Evolutionary conservation across 2,888 invertebrate genomes (phyloP).

Genomic region (Rhingia campestris): DNA sequence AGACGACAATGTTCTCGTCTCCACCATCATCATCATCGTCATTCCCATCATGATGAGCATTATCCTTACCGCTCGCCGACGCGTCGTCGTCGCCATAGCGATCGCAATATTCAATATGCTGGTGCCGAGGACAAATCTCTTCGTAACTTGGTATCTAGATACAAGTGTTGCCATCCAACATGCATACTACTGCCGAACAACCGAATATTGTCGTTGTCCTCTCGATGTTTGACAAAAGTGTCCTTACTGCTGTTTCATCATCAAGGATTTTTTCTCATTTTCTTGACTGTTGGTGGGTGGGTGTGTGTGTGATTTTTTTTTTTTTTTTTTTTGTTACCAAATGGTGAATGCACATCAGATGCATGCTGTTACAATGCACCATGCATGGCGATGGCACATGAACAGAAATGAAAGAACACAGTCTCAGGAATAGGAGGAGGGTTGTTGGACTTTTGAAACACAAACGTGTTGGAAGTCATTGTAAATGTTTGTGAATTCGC

Average conservation of each 20-base stretch:
- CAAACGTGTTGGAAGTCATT: no score
- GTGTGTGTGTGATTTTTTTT: neutral
- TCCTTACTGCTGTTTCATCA: constrained; percentile 30
- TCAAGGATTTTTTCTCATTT: constrained; percentile 15
- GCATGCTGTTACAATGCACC: constrained; percentile 2
- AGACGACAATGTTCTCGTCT: constrained; percentile 14
- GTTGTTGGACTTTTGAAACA: no score
- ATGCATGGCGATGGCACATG: neutral
- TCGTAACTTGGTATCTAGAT: constrained; percentile 18
- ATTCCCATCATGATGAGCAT: constrained; percentile 28
- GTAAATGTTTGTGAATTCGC: no score
- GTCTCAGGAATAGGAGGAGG: no score
- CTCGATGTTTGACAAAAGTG: constrained; percentile 36
- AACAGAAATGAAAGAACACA: no score
- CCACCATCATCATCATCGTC: constrained; percentile 10
- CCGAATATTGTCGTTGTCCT: constrained; percentile 39
- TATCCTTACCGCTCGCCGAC: neutral
- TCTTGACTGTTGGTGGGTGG: neutral
- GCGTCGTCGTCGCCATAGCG: constrained; percentile 5
- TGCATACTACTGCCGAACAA: neutral
- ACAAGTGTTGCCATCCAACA: constrained; percentile 24
- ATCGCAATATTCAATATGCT: constrained; percentile 58
- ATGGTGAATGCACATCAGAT: constrained; percentile 12
- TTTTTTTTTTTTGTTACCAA: constrained; percentile 10
- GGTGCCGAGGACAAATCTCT: constrained; percentile 1